These are phyloP conservation scores for Lithophane semibrunnea DNA, from an alignment of 2,888 invertebrate genomes.

Conservation along the genomic window DNA sequence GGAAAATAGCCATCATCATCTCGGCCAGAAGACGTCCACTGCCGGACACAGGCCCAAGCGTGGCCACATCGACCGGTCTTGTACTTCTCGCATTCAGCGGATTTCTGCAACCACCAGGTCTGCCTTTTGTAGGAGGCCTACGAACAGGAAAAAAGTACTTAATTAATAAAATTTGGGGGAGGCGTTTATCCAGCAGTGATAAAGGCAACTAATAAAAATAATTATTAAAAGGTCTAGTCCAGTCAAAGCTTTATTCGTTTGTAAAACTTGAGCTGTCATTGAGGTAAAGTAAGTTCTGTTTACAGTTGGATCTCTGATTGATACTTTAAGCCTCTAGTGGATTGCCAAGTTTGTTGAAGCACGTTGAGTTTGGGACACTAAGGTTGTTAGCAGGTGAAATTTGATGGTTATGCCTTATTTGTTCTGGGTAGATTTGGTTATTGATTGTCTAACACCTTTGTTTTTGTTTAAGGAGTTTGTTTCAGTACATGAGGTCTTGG, in stretches of 20 bases:
- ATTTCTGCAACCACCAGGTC: too few species aligned
- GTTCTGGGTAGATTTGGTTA: constrained; percentile 25
- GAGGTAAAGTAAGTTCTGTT: constrained; percentile 37
- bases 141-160: not conserved
- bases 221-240: constrained; percentile 8
- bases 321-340: constrained; percentile 57
- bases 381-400: constrained; percentile 42
- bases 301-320: constrained; percentile 48
- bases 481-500: not conserved
- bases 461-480: not conserved
- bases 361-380: constrained; percentile 30
- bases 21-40: not conserved
- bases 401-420: constrained; percentile 47
- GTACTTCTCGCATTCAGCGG: not conserved
- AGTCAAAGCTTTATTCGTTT: constrained; percentile 25
- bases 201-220: constrained; percentile 6
- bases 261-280: constrained; percentile 34
- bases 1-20: not conserved
- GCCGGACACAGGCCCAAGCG: not conserved
- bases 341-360: constrained; percentile 56
- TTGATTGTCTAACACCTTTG: constrained; percentile 8
- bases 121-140: not conserved
- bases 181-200: too few species aligned
- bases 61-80: not conserved
- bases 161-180: not conserved